phyloP scores from a whole-genome alignment of 2,113 vertebrate species.

The Chrysochloris asiatica region DNA sequence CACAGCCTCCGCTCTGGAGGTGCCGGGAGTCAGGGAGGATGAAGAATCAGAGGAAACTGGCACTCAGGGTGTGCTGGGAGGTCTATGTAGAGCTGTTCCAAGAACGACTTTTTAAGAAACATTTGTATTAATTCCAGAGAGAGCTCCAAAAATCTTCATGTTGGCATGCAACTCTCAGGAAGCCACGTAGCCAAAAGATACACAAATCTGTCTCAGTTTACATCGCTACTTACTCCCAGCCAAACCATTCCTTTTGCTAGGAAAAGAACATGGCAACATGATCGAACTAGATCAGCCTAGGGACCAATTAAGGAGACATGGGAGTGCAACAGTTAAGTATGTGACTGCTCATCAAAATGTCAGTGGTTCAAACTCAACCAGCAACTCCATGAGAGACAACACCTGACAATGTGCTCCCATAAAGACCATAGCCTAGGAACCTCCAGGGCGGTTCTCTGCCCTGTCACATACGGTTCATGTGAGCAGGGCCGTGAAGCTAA shows the following conservation, averaged over 20 bases:
- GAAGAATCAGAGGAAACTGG: not conserved
- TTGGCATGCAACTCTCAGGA: conserved; percentile 64
- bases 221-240: conserved; percentile 66
- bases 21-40: conserved; percentile 61
- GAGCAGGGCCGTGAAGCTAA: too few species aligned
- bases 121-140: too few species aligned
- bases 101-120: too few species aligned
- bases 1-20: conserved; percentile 65
- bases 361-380: not conserved
- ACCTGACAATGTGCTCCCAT: not conserved
- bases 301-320: not conserved
- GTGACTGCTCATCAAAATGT: not conserved
- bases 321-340: not conserved
- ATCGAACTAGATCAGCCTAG: conserved; percentile 66
- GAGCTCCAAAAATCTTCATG: not conserved
- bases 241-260: conserved; percentile 70
- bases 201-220: conserved; percentile 74
- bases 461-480: not conserved
- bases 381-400: not conserved
- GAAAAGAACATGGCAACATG: conserved; percentile 56
- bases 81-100: conserved; percentile 53
- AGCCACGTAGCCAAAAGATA: not conserved
- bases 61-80: conserved; percentile 64
- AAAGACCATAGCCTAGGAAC: not conserved
- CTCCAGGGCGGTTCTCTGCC: not conserved